A percentile compares a stretch with the other conserved stretches of the same genome.
phyloP scores from a whole-genome alignment of 2,888 invertebrate species.

The Auanema sp. region DNA sequence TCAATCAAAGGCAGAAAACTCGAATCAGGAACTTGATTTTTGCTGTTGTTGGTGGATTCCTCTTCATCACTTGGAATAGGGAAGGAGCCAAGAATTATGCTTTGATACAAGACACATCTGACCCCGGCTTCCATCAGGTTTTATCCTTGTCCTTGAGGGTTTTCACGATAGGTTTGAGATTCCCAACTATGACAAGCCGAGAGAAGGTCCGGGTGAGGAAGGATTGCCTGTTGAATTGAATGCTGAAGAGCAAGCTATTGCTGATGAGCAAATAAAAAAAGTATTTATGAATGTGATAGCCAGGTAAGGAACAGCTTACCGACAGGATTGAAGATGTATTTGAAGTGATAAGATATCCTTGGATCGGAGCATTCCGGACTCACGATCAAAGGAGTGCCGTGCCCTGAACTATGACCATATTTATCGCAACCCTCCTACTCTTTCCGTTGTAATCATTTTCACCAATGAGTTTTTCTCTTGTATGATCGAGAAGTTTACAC shows the following conservation, averaged over 20 bases:
- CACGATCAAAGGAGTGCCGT: slow-evolving; percentile 65
- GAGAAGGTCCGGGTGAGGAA: slow-evolving; percentile 40
- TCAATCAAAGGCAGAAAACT: slow-evolving; percentile 6
- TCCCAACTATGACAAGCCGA: slow-evolving; percentile 28
- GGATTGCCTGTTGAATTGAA: slow-evolving; percentile 30
- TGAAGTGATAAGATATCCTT: slow-evolving; percentile 67
- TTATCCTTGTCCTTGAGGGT: neutral
- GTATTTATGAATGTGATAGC: slow-evolving; percentile 55
- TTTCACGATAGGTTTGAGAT: slow-evolving; percentile 16
- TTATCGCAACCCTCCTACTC: slow-evolving; percentile 70
- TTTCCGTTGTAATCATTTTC: slow-evolving; percentile 77
- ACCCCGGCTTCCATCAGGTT: slow-evolving; percentile 16
- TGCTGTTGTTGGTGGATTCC: slow-evolving; percentile 11
- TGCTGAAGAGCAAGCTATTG: slow-evolving; percentile 29
- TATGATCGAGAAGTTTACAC: neutral
- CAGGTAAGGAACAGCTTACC: slow-evolving; percentile 20
- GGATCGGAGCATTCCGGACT: slow-evolving; percentile 66
- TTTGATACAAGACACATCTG: neutral
- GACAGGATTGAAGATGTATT: neutral
- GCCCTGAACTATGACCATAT: slow-evolving; percentile 70
- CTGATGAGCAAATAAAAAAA: slow-evolving; percentile 38
- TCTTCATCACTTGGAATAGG: slow-evolving; percentile 19
- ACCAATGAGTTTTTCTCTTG: slow-evolving; percentile 25
- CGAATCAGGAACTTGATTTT: slow-evolving; percentile 16
- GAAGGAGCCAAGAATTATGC: slow-evolving; percentile 10